phyloP scores from a whole-genome alignment of 1,140 invertebrate genomes.

The Goniozus legneri region DNA sequence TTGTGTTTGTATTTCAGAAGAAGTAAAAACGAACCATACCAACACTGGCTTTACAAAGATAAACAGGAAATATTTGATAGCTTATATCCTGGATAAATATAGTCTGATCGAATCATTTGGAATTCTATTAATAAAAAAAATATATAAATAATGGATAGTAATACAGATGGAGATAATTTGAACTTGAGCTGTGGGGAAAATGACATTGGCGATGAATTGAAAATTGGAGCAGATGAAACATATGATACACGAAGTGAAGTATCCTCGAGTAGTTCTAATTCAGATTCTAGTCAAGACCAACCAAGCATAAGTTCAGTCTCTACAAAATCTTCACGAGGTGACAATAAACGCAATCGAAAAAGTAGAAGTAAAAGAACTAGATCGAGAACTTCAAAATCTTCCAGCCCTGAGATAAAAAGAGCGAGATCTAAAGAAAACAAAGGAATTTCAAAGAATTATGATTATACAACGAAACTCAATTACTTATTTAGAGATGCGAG shows the following conservation, averaged over 20 bases:
- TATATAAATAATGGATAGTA: constrained; percentile 34
- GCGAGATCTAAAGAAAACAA: constrained; percentile 56
- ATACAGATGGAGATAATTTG: constrained; percentile 65
- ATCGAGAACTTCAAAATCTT: constrained; percentile 49
- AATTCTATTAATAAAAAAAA: not conserved
- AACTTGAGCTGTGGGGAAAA: constrained; percentile 68
- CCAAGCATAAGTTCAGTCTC: constrained; percentile 74
- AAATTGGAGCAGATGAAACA: constrained; percentile 63
- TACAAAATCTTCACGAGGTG: constrained; percentile 58
- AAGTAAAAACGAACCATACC: constrained; percentile 20
- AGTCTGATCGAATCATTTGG: not conserved
- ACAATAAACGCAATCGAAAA: constrained; percentile 54
- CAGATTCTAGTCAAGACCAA: constrained; percentile 63
- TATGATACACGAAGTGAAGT: constrained; percentile 78
- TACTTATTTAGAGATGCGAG: constrained; percentile 92
- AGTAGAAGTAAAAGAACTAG: constrained; percentile 41
- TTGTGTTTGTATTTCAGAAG: constrained; percentile 33
- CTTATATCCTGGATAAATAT: constrained; percentile 10
- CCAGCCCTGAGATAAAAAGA: constrained; percentile 50
- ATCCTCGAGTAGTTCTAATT: constrained; percentile 57
- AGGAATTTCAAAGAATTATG: constrained; percentile 65
- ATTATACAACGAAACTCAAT: constrained; percentile 86
- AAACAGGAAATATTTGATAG: constrained; percentile 14
- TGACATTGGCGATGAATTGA: constrained; percentile 68
- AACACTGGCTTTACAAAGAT: constrained; percentile 12